These are phyloP conservation scores for Hephaestus fuliginosus DNA, from an alignment of 2,797 vertebrate species.

Conservation along the genomic window DNA sequence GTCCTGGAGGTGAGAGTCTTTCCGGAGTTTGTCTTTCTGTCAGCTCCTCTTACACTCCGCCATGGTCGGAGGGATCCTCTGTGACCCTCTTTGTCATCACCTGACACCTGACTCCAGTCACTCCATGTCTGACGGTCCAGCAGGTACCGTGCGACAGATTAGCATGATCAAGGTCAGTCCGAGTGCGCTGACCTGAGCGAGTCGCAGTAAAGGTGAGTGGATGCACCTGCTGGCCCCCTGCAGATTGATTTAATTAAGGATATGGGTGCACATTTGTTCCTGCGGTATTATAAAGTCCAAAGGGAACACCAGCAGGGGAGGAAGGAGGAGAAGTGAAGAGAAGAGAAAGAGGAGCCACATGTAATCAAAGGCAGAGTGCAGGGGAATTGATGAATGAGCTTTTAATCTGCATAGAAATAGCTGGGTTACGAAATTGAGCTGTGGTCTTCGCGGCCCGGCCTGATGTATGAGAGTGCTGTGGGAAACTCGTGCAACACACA, in stretches of 20 bases:
- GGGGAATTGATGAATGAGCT: slow-evolving; percentile 81
- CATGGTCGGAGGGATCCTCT: slow-evolving; percentile 48
- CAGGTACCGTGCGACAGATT: slow-evolving; percentile 72
- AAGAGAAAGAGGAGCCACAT: slow-evolving; percentile 25
- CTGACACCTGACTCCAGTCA: slow-evolving; percentile 66
- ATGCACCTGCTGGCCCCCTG: slow-evolving; percentile 71
- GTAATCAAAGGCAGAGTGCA: slow-evolving; percentile 73
- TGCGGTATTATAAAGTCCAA: slow-evolving; percentile 47
- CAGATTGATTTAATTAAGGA: slow-evolving; percentile 81
- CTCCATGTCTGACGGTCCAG: slow-evolving; percentile 62
- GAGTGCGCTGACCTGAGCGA: slow-evolving; percentile 65
- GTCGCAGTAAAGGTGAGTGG: slow-evolving; percentile 70
- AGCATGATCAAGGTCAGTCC: slow-evolving; percentile 82
- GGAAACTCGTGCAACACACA: slow-evolving; percentile 70
- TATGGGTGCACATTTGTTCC: slow-evolving; percentile 64
- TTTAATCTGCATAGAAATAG: slow-evolving; percentile 84
- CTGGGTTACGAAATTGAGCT: slow-evolving; percentile 75
- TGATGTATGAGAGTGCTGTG: slow-evolving; percentile 74
- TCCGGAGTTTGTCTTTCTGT: slow-evolving; percentile 53
- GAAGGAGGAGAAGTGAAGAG: background rate
- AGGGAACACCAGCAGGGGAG: slow-evolving; percentile 17
- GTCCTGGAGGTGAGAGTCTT: slow-evolving; percentile 40
- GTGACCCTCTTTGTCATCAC: slow-evolving; percentile 71
- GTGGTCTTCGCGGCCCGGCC: slow-evolving; percentile 61
- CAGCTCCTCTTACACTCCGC: slow-evolving; percentile 59